These are phyloP conservation scores for Apamea monoglypha DNA, from an alignment of 2,888 invertebrate species.

Conservation along the genomic window DNA sequence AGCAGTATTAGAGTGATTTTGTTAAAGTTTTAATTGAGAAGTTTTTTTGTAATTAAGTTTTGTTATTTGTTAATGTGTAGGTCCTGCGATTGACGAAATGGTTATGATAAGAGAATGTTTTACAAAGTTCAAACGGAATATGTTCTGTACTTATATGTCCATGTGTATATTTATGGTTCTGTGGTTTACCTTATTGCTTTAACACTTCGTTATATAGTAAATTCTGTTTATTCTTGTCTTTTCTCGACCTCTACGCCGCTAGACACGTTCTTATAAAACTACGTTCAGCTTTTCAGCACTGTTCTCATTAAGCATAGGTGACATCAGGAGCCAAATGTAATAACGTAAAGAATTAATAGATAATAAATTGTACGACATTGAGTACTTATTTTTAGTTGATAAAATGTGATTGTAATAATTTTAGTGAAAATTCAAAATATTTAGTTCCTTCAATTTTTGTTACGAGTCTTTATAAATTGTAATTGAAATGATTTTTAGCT, in stretches of 20 bases:
- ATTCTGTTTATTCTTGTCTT: slow-evolving; percentile 63
- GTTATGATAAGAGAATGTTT: slow-evolving; percentile 71
- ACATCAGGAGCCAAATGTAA: slow-evolving; percentile 88
- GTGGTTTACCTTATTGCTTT: slow-evolving; percentile 65
- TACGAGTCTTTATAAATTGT: slow-evolving; percentile 88
- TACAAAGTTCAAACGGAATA: slow-evolving; percentile 69
- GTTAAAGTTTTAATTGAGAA: slow-evolving; percentile 89
- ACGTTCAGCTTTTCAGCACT: slow-evolving; percentile 72
- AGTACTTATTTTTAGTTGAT: slow-evolving; percentile 85
- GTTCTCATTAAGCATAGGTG: slow-evolving; percentile 74
- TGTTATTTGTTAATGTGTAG: slow-evolving; percentile 88
- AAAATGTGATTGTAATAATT: slow-evolving; percentile 85
- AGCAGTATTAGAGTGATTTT: slow-evolving; percentile 91
- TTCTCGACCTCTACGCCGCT: slow-evolving; percentile 54
- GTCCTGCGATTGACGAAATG: slow-evolving; percentile 75
- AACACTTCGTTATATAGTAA: slow-evolving; percentile 64
- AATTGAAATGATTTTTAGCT: slow-evolving; percentile 81
- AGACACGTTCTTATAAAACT: slow-evolving; percentile 58
- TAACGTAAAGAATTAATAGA: slow-evolving; percentile 83
- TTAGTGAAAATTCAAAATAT: slow-evolving; percentile 85
- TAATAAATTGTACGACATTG: slow-evolving; percentile 83
- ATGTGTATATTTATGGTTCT: slow-evolving; percentile 65
- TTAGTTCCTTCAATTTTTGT: slow-evolving; percentile 89
- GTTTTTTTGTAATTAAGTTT: slow-evolving; percentile 87
- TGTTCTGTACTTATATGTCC: slow-evolving; percentile 63